Conservation (phyloP, 2,797 vertebrate genomes). For the Taeniopygia guttata region DNA sequence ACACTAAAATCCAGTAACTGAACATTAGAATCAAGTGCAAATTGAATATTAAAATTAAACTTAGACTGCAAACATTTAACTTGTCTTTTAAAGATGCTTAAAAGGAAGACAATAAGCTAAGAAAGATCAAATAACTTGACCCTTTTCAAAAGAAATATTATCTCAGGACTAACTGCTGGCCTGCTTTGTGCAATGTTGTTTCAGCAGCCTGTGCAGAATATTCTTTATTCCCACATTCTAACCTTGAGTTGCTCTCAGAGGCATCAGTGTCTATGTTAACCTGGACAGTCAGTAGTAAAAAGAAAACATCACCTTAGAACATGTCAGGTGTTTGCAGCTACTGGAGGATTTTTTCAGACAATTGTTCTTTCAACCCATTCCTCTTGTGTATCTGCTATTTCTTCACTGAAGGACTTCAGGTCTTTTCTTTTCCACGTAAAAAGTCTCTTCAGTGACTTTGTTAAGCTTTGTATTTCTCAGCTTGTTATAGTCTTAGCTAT, state of each 20-base stretch:
- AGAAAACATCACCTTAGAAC: neutral
- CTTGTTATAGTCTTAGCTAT: neutral
- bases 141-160: neutral
- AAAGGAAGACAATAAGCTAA: neutral
- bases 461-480: conserved; percentile 5
- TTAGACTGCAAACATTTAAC: neutral
- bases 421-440: neutral
- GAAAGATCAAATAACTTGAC: neutral
- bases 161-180: neutral
- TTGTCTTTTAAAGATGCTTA: neutral
- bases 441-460: neutral
- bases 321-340: neutral
- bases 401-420: neutral
- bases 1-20: neutral
- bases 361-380: neutral
- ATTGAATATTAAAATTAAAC: neutral
- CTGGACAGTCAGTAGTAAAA: neutral
- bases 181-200: neutral
- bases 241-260: neutral
- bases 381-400: neutral
- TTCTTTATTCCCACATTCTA: neutral
- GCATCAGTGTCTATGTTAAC: neutral
- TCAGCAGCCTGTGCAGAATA: neutral
- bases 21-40: neutral
- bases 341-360: neutral